These are phyloP conservation scores for Drosophila testacea DNA, from an alignment of 2,888 invertebrate species.

Conservation along the genomic window DNA sequence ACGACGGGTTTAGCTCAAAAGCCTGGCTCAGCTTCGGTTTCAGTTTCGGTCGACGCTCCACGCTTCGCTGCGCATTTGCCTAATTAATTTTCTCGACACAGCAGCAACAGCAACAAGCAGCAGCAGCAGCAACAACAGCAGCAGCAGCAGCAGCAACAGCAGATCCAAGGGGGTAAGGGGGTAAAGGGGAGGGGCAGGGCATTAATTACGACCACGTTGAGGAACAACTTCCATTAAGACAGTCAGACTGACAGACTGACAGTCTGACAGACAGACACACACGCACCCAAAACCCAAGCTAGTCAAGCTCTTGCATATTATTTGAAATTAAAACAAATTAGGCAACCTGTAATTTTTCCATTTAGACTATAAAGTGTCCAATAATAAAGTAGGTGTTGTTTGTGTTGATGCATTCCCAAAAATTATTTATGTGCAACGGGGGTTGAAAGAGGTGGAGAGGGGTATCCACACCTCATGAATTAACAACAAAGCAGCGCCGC, in stretches of 20 bases:
- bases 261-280: constrained; percentile 30
- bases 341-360: constrained; percentile 81
- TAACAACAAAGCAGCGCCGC: constrained; percentile 70
- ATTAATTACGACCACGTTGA: constrained; percentile 79
- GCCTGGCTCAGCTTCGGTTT: constrained; percentile 46
- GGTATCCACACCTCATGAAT: constrained; percentile 76
- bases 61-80: constrained; percentile 83
- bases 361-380: constrained; percentile 78
- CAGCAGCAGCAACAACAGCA: constrained; percentile 16
- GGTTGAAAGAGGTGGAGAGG: neutral
- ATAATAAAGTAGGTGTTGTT: constrained; percentile 80
- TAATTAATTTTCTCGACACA: constrained; percentile 83
- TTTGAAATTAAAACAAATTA: constrained; percentile 82
- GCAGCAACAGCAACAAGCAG: constrained; percentile 12
- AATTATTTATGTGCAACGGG: constrained; percentile 61
- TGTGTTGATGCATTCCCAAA: constrained; percentile 44
- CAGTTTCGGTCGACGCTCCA: constrained; percentile 56
- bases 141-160: constrained; percentile 17
- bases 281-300: constrained; percentile 43
- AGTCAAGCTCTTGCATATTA: constrained; percentile 71
- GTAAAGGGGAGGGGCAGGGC: constrained; percentile 38
- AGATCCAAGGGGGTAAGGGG: neutral
- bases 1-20: constrained; percentile 56
- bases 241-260: constrained; percentile 27
- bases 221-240: constrained; percentile 79